These are phyloP conservation scores for Lasioglossum leucozonium DNA, from an alignment of 2,888 invertebrate genomes.

Conservation along the genomic window DNA sequence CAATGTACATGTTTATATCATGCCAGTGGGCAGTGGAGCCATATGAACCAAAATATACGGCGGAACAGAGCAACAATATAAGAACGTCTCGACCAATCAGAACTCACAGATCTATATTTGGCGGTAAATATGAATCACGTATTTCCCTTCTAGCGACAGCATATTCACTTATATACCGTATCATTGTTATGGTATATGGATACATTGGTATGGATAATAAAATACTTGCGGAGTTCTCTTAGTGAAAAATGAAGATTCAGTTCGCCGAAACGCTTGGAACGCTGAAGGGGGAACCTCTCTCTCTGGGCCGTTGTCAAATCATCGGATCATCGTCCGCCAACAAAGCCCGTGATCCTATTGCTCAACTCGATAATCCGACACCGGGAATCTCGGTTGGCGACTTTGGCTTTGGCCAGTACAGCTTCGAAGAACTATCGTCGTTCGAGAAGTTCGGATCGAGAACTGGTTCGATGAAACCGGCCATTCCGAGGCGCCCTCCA, in stretches of 20 bases:
- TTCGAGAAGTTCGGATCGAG: conserved; percentile 33
- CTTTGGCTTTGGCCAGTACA: conserved; percentile 19
- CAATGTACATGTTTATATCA: too few relatives aligned
- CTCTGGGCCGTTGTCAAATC: neutral
- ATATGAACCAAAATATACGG: too few relatives aligned
- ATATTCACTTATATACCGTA: too few relatives aligned
- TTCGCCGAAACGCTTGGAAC: neutral
- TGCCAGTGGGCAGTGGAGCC: too few relatives aligned
- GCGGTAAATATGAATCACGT: too few relatives aligned
- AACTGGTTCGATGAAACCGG: conserved; percentile 60
- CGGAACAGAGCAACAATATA: too few relatives aligned
- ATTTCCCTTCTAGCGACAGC: too few relatives aligned
- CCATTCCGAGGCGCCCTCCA: conserved; percentile 24
- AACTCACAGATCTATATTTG: too few relatives aligned
- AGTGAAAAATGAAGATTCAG: neutral
- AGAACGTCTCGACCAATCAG: too few relatives aligned
- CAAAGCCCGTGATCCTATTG: neutral
- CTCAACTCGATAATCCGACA: neutral
- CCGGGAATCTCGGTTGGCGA: conserved; percentile 17
- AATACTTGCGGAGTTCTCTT: too few relatives aligned
- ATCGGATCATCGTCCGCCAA: neutral
- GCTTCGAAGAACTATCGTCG: conserved; percentile 33
- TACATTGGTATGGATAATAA: too few relatives aligned
- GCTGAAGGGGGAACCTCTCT: neutral
- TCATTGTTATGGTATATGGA: too few relatives aligned